These are phyloP conservation scores for Lonchura striata DNA, from an alignment of 2,113 vertebrate genomes.

Conservation along the genomic window DNA sequence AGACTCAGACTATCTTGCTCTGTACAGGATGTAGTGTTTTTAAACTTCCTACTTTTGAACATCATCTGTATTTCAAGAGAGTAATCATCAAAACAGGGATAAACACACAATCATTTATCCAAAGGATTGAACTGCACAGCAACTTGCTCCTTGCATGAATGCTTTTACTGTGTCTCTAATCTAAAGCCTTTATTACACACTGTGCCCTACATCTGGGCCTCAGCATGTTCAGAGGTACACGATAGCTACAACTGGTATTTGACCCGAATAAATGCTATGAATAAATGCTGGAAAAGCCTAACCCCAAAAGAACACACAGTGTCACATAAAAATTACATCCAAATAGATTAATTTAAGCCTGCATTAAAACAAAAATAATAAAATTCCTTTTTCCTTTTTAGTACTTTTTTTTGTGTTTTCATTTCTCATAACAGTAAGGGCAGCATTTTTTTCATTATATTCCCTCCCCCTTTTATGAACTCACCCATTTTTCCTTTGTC, in stretches of 20 bases:
- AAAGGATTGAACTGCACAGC: neutral
- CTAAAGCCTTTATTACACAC: neutral
- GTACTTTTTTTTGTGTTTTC: neutral
- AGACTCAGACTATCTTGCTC: neutral
- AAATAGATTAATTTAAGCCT: neutral
- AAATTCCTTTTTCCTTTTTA: neutral
- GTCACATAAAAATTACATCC: neutral
- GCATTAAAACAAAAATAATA: neutral
- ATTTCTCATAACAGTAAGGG: neutral
- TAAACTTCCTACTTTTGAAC: neutral
- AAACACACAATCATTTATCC: neutral
- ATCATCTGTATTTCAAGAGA: neutral
- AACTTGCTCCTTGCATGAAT: neutral
- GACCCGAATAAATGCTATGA: neutral
- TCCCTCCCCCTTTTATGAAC: neutral
- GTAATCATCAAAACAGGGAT: neutral
- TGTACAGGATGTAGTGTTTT: neutral
- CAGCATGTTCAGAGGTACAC: conserved; percentile 1
- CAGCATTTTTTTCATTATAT: neutral
- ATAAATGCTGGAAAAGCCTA: neutral
- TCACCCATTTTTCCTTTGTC: neutral
- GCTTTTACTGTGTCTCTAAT: neutral
- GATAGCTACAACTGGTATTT: neutral
- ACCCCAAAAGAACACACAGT: neutral
- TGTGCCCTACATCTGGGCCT: conserved; percentile 10